Evolutionary conservation across 2,797 vertebrate species (phyloP).

Genomic region (Sebastes cheni): DNA sequence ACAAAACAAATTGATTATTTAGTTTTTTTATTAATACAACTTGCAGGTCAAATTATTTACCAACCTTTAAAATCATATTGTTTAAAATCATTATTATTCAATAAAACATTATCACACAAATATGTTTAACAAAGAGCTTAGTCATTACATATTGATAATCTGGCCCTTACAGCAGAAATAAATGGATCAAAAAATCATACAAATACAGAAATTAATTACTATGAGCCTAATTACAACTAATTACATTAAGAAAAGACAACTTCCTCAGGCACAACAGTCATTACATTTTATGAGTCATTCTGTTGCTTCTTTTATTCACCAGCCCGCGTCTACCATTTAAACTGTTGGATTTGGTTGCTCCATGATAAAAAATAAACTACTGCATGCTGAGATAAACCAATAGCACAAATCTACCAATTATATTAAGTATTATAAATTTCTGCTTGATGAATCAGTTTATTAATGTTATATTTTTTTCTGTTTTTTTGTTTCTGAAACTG

Average conservation of each 20-base stretch:
- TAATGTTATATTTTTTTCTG: background rate
- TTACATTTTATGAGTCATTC: background rate
- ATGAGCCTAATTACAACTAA: background rate
- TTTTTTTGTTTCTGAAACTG: background rate
- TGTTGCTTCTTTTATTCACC: background rate
- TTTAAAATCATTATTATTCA: constrained; percentile 21
- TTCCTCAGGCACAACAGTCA: constrained; percentile 39
- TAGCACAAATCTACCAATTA: background rate
- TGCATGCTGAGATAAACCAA: background rate
- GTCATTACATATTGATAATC: background rate
- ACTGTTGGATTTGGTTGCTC: background rate
- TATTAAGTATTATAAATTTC: background rate
- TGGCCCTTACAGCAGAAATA: background rate
- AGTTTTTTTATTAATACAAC: constrained; percentile 36
- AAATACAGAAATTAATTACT: constrained; percentile 1
- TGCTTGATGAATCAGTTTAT: background rate
- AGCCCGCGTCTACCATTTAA: background rate
- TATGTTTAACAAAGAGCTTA: background rate
- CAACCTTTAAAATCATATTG: constrained; percentile 14
- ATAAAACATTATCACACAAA: constrained; percentile 14
- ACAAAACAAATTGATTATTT: background rate
- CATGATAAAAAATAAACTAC: background rate
- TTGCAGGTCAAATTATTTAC: constrained; percentile 25
- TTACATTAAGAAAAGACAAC: constrained; percentile 2
- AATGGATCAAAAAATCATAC: background rate